Evolutionary conservation across 1,140 invertebrate genomes (phyloP).

Genomic region (Scaptodrosophila lebanonensis): DNA sequence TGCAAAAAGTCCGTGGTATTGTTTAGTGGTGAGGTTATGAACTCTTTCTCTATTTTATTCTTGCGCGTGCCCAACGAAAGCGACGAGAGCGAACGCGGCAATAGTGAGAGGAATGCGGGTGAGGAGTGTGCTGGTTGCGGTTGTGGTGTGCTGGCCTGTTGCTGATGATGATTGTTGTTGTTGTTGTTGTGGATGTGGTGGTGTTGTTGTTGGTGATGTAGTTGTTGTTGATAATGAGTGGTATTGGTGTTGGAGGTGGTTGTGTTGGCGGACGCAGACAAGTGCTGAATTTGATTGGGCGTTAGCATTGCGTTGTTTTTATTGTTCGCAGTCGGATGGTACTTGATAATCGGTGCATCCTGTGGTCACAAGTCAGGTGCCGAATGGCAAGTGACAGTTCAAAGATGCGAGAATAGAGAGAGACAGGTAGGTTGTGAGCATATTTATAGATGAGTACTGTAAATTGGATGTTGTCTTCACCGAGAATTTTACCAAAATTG

Average conservation of each 20-base stretch:
- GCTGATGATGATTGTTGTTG: constrained; percentile 55
- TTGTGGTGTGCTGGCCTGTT: constrained; percentile 51
- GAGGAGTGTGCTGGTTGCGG: constrained; percentile 54
- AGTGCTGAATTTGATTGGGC: constrained; percentile 70
- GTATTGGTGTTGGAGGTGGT: too few species aligned
- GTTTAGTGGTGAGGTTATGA: constrained; percentile 48
- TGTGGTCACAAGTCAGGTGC: constrained; percentile 36
- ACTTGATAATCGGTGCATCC: constrained; percentile 66
- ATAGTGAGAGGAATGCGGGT: constrained; percentile 78
- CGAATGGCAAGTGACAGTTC: too few species aligned
- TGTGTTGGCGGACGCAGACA: constrained; percentile 57
- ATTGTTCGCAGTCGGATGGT: constrained; percentile 55
- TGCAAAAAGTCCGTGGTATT: constrained; percentile 61
- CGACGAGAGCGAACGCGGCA: constrained; percentile 80
- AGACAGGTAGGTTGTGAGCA: constrained; percentile 29
- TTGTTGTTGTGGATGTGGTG: constrained; percentile 39
- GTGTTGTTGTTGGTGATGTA: constrained; percentile 41
- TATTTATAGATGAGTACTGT: background rate
- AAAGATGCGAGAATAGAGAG: constrained; percentile 35
- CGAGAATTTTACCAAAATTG: too few species aligned
- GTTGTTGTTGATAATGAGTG: constrained; percentile 59
- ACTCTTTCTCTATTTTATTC: constrained; percentile 74
- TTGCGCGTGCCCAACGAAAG: constrained; percentile 72
- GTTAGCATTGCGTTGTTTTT: constrained; percentile 69
- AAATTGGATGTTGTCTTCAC: background rate